Evolutionary conservation across 2,888 invertebrate species (phyloP).

Genomic region (Rhyacophila evoluta): DNA sequence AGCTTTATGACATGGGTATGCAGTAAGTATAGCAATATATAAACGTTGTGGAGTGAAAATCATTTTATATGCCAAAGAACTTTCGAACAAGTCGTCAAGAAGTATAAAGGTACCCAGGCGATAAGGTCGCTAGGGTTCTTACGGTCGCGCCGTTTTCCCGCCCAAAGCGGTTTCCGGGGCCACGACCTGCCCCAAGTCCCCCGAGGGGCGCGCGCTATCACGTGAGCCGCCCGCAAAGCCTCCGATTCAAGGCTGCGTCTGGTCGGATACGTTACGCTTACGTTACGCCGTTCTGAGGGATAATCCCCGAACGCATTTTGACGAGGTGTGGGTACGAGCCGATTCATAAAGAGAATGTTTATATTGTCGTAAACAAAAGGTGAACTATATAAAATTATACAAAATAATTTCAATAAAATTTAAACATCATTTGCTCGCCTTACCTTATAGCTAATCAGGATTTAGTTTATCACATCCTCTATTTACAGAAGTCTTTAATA

Average conservation of each 20-base stretch:
- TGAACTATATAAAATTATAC: not conserved
- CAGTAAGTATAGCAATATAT: no score
- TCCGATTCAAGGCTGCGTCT: slow-evolving; percentile 43
- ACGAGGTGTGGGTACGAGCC: not conserved
- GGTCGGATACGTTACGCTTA: slow-evolving; percentile 46
- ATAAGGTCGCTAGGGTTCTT: slow-evolving; percentile 26
- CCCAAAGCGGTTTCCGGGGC: slow-evolving; percentile 33
- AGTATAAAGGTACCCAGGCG: not conserved
- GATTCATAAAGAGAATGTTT: not conserved
- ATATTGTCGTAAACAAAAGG: slow-evolving; percentile 2
- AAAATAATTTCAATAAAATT: no score
- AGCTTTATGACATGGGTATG: no score
- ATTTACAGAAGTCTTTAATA: no score
- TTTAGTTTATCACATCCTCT: no score
- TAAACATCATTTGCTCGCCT: no score
- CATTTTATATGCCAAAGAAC: no score
- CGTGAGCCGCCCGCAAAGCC: slow-evolving; percentile 42
- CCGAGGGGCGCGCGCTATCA: slow-evolving; percentile 36
- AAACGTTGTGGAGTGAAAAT: no score
- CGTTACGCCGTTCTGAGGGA: slow-evolving; percentile 27
- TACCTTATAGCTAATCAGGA: no score
- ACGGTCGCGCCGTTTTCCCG: slow-evolving; percentile 29
- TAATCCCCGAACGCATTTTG: slow-evolving; percentile 10
- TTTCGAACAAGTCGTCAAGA: no score
- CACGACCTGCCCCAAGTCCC: slow-evolving; percentile 47